These are phyloP conservation scores for Megaustenia siamemsis DNA, from an alignment of 2,888 invertebrate species.

Conservation along the genomic window DNA sequence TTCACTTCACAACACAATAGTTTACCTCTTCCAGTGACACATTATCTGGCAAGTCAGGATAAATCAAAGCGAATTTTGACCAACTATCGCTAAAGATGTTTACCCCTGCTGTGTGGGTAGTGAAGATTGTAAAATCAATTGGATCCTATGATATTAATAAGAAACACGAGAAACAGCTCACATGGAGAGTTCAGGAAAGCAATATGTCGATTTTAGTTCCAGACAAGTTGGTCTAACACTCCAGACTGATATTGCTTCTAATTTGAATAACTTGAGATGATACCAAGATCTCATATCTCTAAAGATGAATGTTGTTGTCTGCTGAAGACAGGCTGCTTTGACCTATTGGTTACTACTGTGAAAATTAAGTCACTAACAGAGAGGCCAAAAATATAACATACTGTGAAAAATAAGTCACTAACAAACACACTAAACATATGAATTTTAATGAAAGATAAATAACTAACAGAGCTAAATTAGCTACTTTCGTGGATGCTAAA, in stretches of 20 bases:
- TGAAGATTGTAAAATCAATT: not conserved
- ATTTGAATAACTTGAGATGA: not conserved
- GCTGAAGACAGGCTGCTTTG: not conserved
- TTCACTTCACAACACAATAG: no score
- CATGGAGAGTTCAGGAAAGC: not conserved
- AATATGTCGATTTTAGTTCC: slow-evolving; percentile 13
- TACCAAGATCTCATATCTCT: slow-evolving; percentile 1
- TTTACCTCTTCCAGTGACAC: no score
- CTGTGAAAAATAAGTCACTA: no score
- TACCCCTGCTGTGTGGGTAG: not conserved
- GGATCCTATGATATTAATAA: slow-evolving; percentile 3
- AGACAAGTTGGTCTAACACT: slow-evolving; percentile 10
- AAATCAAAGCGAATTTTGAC: no score
- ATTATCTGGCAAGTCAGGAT: no score
- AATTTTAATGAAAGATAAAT: no score
- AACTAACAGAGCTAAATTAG: no score
- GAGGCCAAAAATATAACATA: no score
- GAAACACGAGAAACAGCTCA: slow-evolving; percentile 26
- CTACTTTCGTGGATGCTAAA: no score
- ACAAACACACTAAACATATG: not conserved
- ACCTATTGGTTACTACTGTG: no score
- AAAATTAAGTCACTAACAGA: no score
- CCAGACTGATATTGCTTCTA: not conserved
- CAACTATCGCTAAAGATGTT: no score
- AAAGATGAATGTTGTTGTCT: not conserved